phyloP scores from a whole-genome alignment of 1,140 invertebrate genomes.

The Ganaspis sp. region DNA sequence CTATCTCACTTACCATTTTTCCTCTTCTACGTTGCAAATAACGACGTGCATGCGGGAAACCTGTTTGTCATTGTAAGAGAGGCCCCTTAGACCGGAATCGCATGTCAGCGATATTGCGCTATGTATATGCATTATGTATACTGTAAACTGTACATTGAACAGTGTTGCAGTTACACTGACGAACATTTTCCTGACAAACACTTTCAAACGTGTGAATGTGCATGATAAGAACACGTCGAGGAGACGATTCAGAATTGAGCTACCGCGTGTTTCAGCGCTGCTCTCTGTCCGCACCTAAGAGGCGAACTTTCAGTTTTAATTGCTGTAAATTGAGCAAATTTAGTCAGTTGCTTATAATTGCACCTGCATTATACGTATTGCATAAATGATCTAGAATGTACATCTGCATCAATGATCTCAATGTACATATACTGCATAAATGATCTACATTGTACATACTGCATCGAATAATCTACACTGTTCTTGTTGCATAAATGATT shows the following conservation, averaged over 20 bases:
- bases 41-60: conserved; percentile 56
- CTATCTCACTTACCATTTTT: conserved; percentile 38
- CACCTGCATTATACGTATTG: no score
- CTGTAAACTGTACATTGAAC: neutral
- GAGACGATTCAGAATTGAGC: neutral
- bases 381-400: no score
- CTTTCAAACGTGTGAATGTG: conserved; percentile 1
- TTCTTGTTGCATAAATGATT: no score
- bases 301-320: neutral
- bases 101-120: conserved; percentile 54
- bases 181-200: neutral
- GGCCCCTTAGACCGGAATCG: conserved; percentile 52
- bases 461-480: no score
- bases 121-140: conserved; percentile 54
- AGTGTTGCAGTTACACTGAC: neutral
- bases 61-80: conserved; percentile 57
- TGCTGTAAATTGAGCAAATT: neutral
- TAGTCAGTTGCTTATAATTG: neutral
- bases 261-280: neutral
- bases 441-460: no score
- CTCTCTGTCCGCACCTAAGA: neutral
- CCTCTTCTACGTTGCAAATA: conserved; percentile 39
- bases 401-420: no score
- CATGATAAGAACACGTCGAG: neutral
- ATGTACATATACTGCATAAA: no score